Evolutionary conservation across 2,113 vertebrate species (phyloP), one percentile per base, ranked within the genome.

Genomic region (Amphilophus citrinellus): DNA sequence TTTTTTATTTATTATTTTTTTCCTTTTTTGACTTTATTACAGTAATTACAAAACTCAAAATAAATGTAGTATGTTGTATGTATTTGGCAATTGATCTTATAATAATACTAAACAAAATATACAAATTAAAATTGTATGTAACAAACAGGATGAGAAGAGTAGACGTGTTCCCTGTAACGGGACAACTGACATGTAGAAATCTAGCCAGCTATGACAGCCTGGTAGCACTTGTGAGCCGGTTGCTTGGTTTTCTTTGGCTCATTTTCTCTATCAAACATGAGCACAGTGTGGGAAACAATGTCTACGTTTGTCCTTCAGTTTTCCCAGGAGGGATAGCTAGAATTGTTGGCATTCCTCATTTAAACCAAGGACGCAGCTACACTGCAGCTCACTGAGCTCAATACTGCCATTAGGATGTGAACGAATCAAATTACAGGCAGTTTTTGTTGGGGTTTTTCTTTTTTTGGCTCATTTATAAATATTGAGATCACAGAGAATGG

Each of bases 271-370:
- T 89, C 65, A 84, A 80, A 79, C 87, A 80, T 1, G 18, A 65
- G 62, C 82, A 24, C 73, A 84, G 77, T 91, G 88, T 93, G 91
- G 86, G 91, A 93, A 93, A 91, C 75, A 1, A 18, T 76, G 60
- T 78, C 79, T 59, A 47, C 4, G 30, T 88, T 87, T 79, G 83
- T 87, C 81, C 56, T 84, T 86, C 42, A 35, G 76, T 84, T 89
- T 92, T 91, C 81, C 84, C 82, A 90, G 27, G 85, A 84, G 47
- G 63, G 77, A 89, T 82, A 61, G 65, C 82, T 80, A 4, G 66
- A 63, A 92, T 93, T 90, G 82, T 82, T 92, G 8, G 44, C 85
- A 94, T 92, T 93, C 82, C 85, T 88, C 32, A 13, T 65, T 85
- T 68, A 88, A 90, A 80, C 87, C 87, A 90, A 84, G 84, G 89